Evolutionary conservation across 2,113 vertebrate genomes (phyloP).

Genomic region (Phrynosoma platyrhinos): DNA sequence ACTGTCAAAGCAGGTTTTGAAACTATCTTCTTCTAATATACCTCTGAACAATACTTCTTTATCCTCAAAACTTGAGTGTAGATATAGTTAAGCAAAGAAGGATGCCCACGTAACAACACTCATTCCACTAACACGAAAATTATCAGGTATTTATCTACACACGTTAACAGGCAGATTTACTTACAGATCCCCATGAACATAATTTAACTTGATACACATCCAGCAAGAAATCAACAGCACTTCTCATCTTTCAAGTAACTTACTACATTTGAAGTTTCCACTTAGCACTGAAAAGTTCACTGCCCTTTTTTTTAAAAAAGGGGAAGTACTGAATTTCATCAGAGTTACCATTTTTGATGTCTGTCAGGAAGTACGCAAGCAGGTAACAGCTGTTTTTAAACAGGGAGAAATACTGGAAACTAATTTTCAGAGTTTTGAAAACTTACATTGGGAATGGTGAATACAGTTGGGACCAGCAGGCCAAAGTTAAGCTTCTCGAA

Average conservation of each 20-base stretch:
- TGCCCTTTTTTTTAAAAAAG: constrained; percentile 27
- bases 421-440: not conserved
- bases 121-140: not conserved
- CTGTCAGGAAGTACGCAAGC: constrained; percentile 67
- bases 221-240: not conserved
- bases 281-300: constrained; percentile 7
- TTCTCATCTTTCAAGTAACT: constrained; percentile 30
- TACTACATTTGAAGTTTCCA: not conserved
- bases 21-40: not conserved
- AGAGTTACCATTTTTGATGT: constrained; percentile 37
- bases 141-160: not conserved
- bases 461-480: not conserved
- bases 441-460: not conserved
- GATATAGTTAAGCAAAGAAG: not conserved
- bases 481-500: not conserved
- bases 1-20: not conserved
- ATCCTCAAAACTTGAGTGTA: not conserved
- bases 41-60: not conserved
- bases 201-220: constrained; percentile 22
- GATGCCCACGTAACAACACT: not conserved
- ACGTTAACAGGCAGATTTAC: constrained; percentile 40
- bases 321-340: constrained; percentile 70
- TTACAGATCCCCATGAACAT: constrained; percentile 68
- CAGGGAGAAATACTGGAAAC: constrained; percentile 25
- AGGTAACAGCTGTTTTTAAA: constrained; percentile 27